Percentiles rank a stretch among this genome's conserved stretches.
These are phyloP conservation scores for Acridotheres tristis DNA, from an alignment of 2,797 vertebrate species.

Conservation along the genomic window DNA sequence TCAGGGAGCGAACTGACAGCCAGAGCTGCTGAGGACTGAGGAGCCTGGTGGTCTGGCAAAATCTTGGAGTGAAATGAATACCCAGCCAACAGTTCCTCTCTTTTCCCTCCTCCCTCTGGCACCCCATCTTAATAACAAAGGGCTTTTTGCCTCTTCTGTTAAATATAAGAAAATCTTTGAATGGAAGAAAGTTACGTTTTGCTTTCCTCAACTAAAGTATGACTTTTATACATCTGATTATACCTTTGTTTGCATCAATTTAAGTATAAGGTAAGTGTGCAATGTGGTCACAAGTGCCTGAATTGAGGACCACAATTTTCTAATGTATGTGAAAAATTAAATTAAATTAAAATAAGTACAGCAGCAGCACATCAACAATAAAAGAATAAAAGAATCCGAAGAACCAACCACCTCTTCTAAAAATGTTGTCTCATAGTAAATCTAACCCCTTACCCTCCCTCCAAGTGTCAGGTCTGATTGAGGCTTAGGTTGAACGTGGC, in stretches of 20 bases:
- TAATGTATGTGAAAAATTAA: neutral
- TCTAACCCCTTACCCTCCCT: rapidly evolving
- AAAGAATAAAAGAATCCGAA: neutral
- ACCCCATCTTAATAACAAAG: neutral
- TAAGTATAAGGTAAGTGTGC: neutral
- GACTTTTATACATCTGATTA: neutral
- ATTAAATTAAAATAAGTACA: neutral
- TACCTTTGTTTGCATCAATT: neutral
- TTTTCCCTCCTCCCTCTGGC: neutral
- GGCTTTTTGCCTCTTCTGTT: neutral
- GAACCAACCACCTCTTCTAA: neutral
- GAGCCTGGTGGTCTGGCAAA: neutral
- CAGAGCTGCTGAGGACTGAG: neutral
- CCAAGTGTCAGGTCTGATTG: rapidly evolving
- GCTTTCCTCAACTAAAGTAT: neutral
- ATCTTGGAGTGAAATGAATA: neutral
- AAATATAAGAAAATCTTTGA: neutral
- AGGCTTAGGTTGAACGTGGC: neutral
- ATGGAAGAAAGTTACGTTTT: neutral
- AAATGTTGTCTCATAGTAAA: neutral
- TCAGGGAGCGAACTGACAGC: neutral
- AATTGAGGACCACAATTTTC: neutral
- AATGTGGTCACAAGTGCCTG: neutral
- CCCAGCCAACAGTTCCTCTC: neutral
- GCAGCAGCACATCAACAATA: neutral